A percentile compares a stretch with the other conserved stretches of the same genome.
phyloP scores from a whole-genome alignment of 1,140 invertebrate species.

The Bombus waltoni region DNA sequence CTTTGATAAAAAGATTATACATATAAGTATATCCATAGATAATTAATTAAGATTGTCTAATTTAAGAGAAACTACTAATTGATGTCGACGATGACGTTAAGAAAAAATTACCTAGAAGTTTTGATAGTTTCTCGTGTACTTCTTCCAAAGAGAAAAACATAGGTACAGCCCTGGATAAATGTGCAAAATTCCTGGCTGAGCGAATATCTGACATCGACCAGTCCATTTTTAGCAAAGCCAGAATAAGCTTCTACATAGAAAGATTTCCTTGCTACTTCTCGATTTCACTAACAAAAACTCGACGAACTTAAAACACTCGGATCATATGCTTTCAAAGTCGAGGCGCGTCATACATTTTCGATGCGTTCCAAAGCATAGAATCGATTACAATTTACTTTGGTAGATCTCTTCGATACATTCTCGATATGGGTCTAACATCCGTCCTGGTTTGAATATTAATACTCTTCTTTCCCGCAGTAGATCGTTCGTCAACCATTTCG shows the following conservation, averaged over 20 bases:
- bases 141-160: conserved; percentile 79
- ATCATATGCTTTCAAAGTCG: background rate
- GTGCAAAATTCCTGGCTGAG: conserved; percentile 59
- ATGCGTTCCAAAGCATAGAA: background rate
- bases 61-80: background rate
- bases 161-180: conserved; percentile 67
- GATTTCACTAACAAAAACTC: background rate
- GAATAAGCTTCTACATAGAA: background rate
- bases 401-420: conserved; percentile 37
- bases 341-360: conserved; percentile 1
- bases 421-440: conserved; percentile 14
- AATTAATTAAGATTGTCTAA: no score
- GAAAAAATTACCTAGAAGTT: conserved; percentile 77
- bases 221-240: conserved; percentile 60
- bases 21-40: background rate
- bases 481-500: background rate
- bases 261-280: background rate
- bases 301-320: background rate
- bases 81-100: background rate
- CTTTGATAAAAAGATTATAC: background rate
- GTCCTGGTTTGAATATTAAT: conserved; percentile 15
- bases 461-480: background rate
- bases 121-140: conserved; percentile 77
- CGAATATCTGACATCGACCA: conserved; percentile 63
- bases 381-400: conserved; percentile 13